Evolutionary conservation across 2,888 invertebrate genomes (phyloP), one percentile per base, ranked within the genome.

Genomic region (Tillus elongatus): DNA sequence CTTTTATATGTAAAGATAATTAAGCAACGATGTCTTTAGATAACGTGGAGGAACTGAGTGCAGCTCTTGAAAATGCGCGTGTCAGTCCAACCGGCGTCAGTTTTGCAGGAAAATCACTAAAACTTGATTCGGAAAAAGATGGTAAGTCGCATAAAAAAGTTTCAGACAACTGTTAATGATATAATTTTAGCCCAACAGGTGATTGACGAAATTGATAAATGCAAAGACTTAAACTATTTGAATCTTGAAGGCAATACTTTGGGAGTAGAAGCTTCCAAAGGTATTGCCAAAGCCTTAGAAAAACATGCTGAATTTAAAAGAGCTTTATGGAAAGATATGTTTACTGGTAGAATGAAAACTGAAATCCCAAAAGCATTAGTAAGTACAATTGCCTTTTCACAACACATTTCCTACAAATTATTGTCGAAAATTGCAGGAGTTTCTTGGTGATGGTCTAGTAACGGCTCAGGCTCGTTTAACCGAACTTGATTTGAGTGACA

Each of bases 311-410:
- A 87, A 57, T 74, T 89, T 44, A 72, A 81, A 44, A 75, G 82
- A 56, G 93, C 93, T 0, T 64, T 87, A 36, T 96, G 95, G 87
- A 92, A 91, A 41, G 96, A 98, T 57, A 81, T 98, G 75, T 98
- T 98, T 61, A 97, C 97, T 0, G 89, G 96, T 0, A 72, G 98
- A 33, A 76, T 91, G 68, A 97, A 95, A 64, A 76, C 84, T 0
- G 97, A 98, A 70, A 97, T 98, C 56, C 97, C 97, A 0, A 73
- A 78, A 27, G 92, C 96, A 4, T 63, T 98, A 61, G 85, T 19
- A 19, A 19, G 24, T n/a, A 19, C 6, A n/a, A 19, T 6, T 6
- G 24, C 24, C n/a, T 19, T 19, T 6, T 19, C 24, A n/a, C 6
- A 19, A 19, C n/a, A 19, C 24, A 19, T 8, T 19, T n/a, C 24